Evolutionary conservation across 2,113 vertebrate genomes (phyloP).

Genomic region (Oplegnathus fasciatus): DNA sequence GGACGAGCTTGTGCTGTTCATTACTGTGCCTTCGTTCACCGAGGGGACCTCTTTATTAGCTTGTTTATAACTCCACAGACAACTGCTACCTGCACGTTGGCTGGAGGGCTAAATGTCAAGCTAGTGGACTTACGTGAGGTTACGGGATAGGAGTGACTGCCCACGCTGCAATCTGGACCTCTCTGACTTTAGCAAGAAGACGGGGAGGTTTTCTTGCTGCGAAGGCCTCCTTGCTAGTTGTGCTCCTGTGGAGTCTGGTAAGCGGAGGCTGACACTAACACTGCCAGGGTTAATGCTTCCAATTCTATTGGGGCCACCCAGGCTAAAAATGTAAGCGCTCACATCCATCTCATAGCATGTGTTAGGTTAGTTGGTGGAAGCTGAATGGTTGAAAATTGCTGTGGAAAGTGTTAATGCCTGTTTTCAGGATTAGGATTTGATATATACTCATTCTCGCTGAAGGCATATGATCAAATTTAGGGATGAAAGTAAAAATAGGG

Average conservation of each 20-base stretch:
- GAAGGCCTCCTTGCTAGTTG: background rate
- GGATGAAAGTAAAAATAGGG: background rate
- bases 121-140: background rate
- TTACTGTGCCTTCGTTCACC: constrained; percentile 19
- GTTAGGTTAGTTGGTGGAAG: background rate
- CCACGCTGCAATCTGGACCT: background rate
- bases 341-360: background rate
- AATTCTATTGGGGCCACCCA: background rate
- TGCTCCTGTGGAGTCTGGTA: background rate
- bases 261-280: background rate
- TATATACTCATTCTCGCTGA: background rate
- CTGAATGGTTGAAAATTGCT: background rate
- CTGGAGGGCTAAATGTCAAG: constrained; percentile 25
- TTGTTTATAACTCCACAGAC: background rate
- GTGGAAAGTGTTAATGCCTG: background rate
- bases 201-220: background rate
- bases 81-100: background rate
- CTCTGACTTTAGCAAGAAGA: background rate
- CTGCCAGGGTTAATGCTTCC: constrained; percentile 4
- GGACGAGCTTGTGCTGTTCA: constrained; percentile 23
- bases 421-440: background rate
- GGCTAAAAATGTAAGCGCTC: constrained; percentile 5
- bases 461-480: background rate
- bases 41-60: constrained; percentile 24
- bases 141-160: background rate